A percentile compares a stretch with the other conserved stretches of the same genome.
These are phyloP conservation scores for Acrossocheilus fasciatus DNA, from an alignment of 2,797 vertebrate genomes.

Conservation along the genomic window DNA sequence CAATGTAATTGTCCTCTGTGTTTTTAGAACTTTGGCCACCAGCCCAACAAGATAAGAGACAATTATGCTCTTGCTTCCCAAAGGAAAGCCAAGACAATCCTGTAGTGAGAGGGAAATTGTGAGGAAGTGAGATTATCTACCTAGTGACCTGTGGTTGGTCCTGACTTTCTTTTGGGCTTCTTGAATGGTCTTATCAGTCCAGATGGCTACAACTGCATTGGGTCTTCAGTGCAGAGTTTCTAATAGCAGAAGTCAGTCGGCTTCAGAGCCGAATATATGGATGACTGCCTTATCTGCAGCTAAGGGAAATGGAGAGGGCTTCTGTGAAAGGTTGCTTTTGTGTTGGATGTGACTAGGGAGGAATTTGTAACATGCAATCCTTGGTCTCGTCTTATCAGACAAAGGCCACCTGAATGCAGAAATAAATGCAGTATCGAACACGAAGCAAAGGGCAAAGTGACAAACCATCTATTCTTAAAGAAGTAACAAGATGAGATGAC, in stretches of 20 bases:
- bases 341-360: slow-evolving; percentile 52
- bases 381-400: slow-evolving; percentile 30
- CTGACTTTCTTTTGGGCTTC: slow-evolving; percentile 26
- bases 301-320: slow-evolving; percentile 63
- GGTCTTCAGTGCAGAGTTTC: slow-evolving; percentile 36
- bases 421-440: slow-evolving; percentile 31
- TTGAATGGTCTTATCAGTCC: slow-evolving; percentile 48
- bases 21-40: slow-evolving; percentile 17
- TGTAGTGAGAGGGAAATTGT: slow-evolving; percentile 65
- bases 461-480: neutral
- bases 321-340: slow-evolving; percentile 51
- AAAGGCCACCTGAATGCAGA: slow-evolving; percentile 5
- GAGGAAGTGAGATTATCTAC: slow-evolving; percentile 71
- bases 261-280: slow-evolving; percentile 27
- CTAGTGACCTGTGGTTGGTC: slow-evolving; percentile 62
- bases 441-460: slow-evolving; percentile 1
- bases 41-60: slow-evolving; percentile 39
- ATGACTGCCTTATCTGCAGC: slow-evolving; percentile 53
- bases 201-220: slow-evolving; percentile 22
- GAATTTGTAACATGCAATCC: slow-evolving; percentile 35
- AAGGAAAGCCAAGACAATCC: slow-evolving; percentile 70
- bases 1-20: slow-evolving; percentile 8
- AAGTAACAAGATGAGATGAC: slow-evolving; percentile 11
- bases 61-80: slow-evolving; percentile 70
- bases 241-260: slow-evolving; percentile 35